Evolutionary conservation across 2,113 vertebrate genomes (phyloP), one percentile per base, ranked within the genome.

Genomic region (Clupea harengus): DNA sequence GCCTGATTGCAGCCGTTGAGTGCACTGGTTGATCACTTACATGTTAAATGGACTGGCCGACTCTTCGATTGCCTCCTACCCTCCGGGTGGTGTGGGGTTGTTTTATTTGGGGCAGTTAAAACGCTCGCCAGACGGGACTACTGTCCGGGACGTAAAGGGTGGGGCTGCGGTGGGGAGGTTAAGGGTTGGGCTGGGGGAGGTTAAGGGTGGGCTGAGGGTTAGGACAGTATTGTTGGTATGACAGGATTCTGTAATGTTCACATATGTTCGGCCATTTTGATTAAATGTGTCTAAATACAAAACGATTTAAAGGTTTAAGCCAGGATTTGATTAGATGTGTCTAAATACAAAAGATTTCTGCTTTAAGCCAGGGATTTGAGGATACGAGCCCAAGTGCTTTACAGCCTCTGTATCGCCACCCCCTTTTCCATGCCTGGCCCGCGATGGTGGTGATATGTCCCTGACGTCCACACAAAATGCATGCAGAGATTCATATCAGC

Each of bases 41-140:
- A 89, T 90, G 91, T 91, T 93, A 94, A 95, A 94, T 91, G 89
- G 91, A 88, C 93, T 91, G 91, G 91, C 93, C 92, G 92, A 93
- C 92, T 91, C 85, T 92, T 85, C 92, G 89, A 93, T 94, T 90
- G 91, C 91, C 91, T 87, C 85, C 91, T 87, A 87, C 92, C 93
- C 90, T 89, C 89, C 89, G 92, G 92, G 92, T 85, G 90, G 84
- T 15, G 17, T 82, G n/a, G 49, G 84, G 67, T 49, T 32, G 32
- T 22, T 87, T 89, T 92, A 91, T 91, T 86, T 92, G 82, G 89
- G 46, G 88, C 86, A 84, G 93, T 93, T 91, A 88, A 92, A 91
- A 92, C 94, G 93, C 91, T 93, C 92, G 92, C 82, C 92, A 93
- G 91, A 89, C 91, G 92, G 82, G 90, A 90, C 92, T 91, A 64